These are phyloP conservation scores for Danaus chrysippus DNA, from an alignment of 2,888 invertebrate species.

Conservation along the genomic window DNA sequence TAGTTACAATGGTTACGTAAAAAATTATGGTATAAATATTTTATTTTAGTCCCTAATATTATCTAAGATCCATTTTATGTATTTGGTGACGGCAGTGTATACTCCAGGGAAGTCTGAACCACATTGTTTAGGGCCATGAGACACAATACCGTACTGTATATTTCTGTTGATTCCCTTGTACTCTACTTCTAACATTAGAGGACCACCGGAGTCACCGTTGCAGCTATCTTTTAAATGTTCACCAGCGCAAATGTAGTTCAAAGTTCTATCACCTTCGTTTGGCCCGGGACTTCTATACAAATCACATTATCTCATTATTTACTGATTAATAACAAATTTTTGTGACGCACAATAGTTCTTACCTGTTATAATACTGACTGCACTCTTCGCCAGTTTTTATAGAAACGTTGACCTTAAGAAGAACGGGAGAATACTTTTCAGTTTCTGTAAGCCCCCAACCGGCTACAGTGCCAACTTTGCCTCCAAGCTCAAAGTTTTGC, in stretches of 20 bases:
- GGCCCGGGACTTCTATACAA: constrained; percentile 9
- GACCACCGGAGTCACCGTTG: constrained; percentile 83
- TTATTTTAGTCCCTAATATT: constrained; percentile 34
- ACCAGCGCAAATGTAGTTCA: constrained; percentile 54
- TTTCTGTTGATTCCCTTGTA: constrained; percentile 24
- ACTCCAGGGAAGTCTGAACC: constrained; percentile 58
- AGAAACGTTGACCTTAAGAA: constrained; percentile 25
- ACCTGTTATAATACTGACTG: constrained; percentile 18
- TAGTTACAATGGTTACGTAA: too few relatives aligned
- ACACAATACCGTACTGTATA: constrained; percentile 45
- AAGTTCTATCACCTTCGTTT: constrained; percentile 7
- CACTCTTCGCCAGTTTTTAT: constrained; percentile 13
- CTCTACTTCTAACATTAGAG: constrained; percentile 59
- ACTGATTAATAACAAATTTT: neutral
- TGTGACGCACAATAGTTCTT: neutral
- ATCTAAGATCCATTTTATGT: constrained; percentile 58
- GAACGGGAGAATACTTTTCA: neutral
- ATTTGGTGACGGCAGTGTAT: constrained; percentile 59
- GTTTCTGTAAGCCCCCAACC: constrained; percentile 28
- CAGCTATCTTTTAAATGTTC: constrained; percentile 78
- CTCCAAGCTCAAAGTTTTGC: constrained; percentile 4
- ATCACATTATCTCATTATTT: neutral
- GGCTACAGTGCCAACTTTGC: constrained; percentile 16
- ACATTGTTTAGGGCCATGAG: constrained; percentile 38
- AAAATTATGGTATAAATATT: neutral